Base-by-base conservation (phyloP, 2,113 vertebrate species). In the Neomonachus schauinslandi region DNA sequence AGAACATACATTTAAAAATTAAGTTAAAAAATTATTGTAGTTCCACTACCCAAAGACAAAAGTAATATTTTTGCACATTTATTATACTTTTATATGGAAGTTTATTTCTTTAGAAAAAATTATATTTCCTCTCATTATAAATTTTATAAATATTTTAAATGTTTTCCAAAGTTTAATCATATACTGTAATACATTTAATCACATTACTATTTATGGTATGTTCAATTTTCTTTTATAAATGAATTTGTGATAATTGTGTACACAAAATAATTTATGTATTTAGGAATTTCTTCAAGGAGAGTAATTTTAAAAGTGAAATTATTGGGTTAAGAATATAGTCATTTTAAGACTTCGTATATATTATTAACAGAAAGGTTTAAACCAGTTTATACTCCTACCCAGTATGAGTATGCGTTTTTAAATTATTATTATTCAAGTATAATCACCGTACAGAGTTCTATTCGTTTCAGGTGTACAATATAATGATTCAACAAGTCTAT, bases 261-360 rank as follows among this genome's bases (percentile, higher is more conserved):
- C 14, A 39, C 24, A 57, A 69, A 69, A 59, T 1, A 82, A 33
- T 22, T 81, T 95, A 77, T 90, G 18, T 79, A 36, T 67, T 82
- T 46, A 87, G 46, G n/a, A 83, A 71, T 72, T 91, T 59, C 69
- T 93, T 91, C 15, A 80, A 82, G 57, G 26, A 87, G 67, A 82
- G 83, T 89, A 95, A 86, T 67, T 86, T 46, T 94, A 85, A 77
- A 96, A 94, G 28, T 63, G 5, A 65, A 94, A 91, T 83, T 77
- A 49, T 24, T 93, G 7, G 4, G 4, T 74, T 67, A 53, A 57
- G 39, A 39, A 55, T 59, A 81, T 7, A 85, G 33, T 92, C 9
- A 49, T 84, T 81, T 85, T 93, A 89, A 81, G 57, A 51, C 36
- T 74, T 96, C 85, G 74, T 14, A 93, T 74, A 71, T 42, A 80